Percentiles rank a stretch among this genome's conserved stretches.
phyloP scores from a whole-genome alignment of 2,113 vertebrate genomes.

The Aix galericulata region DNA sequence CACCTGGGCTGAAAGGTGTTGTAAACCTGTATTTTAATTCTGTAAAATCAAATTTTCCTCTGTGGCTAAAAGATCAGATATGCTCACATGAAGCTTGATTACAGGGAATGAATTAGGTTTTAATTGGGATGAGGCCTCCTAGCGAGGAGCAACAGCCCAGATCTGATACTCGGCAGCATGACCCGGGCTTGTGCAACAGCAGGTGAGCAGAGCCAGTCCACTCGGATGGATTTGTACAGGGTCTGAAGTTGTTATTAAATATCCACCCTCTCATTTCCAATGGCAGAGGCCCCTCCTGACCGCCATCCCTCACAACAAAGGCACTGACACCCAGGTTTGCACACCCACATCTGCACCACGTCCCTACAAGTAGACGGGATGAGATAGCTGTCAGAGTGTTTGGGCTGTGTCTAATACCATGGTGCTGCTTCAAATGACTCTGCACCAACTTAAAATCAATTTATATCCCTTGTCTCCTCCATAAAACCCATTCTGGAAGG shows the following conservation, averaged over 20 bases:
- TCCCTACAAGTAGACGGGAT: not conserved
- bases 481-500: not conserved
- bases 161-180: not conserved
- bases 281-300: not conserved
- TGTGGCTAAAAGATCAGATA: not conserved
- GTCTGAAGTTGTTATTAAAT: not conserved
- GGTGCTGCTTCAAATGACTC: not conserved
- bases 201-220: not conserved
- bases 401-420: not conserved
- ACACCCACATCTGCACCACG: not conserved
- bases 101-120: not conserved
- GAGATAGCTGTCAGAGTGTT: not conserved
- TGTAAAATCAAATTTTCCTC: not conserved
- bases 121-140: not conserved
- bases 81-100: not conserved
- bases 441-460: not conserved
- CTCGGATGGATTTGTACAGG: accelerated
- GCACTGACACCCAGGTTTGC: not conserved
- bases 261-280: not conserved
- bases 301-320: not conserved
- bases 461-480: not conserved
- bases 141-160: not conserved
- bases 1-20: not conserved
- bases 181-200: not conserved
- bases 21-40: not conserved